A percentile compares a stretch with the other conserved stretches of the same genome.
Conservation (phyloP, 2,113 vertebrate species). For the Nanorana parkeri region DNA sequence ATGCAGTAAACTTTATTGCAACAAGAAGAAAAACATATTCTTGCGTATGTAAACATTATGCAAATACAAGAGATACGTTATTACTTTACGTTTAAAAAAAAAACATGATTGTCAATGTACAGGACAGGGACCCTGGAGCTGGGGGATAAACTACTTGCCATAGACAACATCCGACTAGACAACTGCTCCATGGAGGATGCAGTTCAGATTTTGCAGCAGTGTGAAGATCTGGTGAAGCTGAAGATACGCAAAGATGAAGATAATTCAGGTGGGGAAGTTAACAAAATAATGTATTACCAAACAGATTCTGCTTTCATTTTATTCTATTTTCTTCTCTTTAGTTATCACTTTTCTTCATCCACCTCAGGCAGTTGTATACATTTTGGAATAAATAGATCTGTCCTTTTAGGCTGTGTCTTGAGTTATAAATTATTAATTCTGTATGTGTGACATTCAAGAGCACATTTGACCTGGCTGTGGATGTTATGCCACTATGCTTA, state of each 20-base stretch:
- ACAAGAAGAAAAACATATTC: not conserved
- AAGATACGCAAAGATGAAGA: conserved; percentile 98
- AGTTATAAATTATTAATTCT: not conserved
- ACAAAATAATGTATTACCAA: too few species aligned
- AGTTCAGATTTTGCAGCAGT: conserved; percentile 95
- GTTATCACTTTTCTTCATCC: too few species aligned
- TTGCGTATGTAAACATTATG: not conserved
- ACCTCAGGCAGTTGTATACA: too few species aligned
- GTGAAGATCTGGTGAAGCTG: conserved; percentile 94
- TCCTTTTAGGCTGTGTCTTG: too few species aligned
- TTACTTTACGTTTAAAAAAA: not conserved
- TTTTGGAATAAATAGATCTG: too few species aligned
- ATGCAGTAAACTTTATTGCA: not conserved
- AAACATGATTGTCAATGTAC: conserved; percentile 9
- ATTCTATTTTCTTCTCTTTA: too few species aligned
- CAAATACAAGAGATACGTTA: not conserved
- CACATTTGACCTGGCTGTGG: too few species aligned
- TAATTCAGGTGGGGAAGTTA: conserved; percentile 84
- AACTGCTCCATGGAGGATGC: conserved; percentile 98
- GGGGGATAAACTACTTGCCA: conserved; percentile 94
- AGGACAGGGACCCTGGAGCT: conserved; percentile 95
- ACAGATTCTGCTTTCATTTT: too few species aligned
- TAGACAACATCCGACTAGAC: conserved; percentile 95
- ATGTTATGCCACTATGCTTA: too few species aligned
- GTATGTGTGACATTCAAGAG: not conserved